Evolutionary conservation across 2,797 vertebrate species (phyloP).

Genomic region (Adrianichthys oophorus): DNA sequence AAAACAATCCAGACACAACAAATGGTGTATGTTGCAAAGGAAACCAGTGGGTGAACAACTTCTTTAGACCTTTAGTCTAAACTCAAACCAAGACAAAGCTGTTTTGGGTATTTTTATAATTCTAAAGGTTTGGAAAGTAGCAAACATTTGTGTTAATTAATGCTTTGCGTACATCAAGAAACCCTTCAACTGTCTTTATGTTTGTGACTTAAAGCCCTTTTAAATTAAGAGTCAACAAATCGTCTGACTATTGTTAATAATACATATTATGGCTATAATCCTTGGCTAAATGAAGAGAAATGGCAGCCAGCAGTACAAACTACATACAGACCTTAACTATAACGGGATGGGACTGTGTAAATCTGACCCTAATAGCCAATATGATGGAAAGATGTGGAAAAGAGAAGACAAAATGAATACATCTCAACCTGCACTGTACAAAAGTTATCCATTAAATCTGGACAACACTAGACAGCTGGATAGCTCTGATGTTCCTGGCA

Average conservation of each 20-base stretch:
- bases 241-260: background rate
- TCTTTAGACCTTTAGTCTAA: no score
- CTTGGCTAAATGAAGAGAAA: background rate
- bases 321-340: background rate
- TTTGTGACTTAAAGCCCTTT: background rate
- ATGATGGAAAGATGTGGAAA: background rate
- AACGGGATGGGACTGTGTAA: background rate
- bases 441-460: no score
- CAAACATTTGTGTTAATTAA: background rate
- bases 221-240: background rate
- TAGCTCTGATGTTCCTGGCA: no score
- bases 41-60: background rate
- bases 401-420: background rate
- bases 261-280: background rate
- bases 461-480: no score
- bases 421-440: no score
- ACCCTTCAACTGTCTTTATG: background rate
- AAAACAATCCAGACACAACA: slow-evolving; percentile 14
- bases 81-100: no score
- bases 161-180: background rate
- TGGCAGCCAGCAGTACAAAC: background rate
- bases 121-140: no score
- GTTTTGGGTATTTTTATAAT: no score
- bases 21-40: background rate
- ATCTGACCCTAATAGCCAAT: background rate